phyloP scores from a whole-genome alignment of 2,888 invertebrate species.

The Helleia helle region DNA sequence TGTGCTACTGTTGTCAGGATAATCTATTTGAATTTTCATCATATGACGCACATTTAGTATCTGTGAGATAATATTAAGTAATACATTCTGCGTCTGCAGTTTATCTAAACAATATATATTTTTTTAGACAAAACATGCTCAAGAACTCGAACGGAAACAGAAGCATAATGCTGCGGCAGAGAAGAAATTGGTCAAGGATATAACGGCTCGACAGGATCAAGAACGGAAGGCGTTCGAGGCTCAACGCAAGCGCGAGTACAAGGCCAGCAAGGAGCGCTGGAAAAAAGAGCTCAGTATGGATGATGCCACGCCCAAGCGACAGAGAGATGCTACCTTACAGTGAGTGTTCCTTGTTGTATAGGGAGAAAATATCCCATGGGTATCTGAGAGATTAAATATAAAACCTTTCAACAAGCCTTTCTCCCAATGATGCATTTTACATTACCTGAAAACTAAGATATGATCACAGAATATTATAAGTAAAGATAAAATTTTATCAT shows the following conservation, averaged over 20 bases:
- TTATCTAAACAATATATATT: background rate
- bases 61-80: too few species aligned
- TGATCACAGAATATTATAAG: too few species aligned
- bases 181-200: constrained; percentile 94
- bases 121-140: constrained; percentile 79
- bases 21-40: too few species aligned
- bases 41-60: too few species aligned
- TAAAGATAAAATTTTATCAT: too few species aligned
- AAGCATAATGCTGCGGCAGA: constrained; percentile 92
- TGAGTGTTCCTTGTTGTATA: constrained; percentile 49
- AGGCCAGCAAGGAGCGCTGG: constrained; percentile 96
- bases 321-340: constrained; percentile 92
- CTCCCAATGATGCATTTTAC: too few species aligned
- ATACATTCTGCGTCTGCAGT: background rate
- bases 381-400: too few species aligned
- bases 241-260: constrained; percentile 97
- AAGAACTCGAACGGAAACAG: constrained; percentile 84
- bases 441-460: too few species aligned
- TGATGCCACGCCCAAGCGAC: constrained; percentile 92
- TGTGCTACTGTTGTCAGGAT: too few species aligned
- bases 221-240: constrained; percentile 93
- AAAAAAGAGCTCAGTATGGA: constrained; percentile 94
- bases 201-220: constrained; percentile 89
- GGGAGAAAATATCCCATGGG: too few species aligned
- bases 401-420: too few species aligned